A percentile compares a stretch with the other conserved stretches of the same genome.
Conservation (phyloP, 2,888 invertebrate genomes). For the Pediacus dermestoides region DNA sequence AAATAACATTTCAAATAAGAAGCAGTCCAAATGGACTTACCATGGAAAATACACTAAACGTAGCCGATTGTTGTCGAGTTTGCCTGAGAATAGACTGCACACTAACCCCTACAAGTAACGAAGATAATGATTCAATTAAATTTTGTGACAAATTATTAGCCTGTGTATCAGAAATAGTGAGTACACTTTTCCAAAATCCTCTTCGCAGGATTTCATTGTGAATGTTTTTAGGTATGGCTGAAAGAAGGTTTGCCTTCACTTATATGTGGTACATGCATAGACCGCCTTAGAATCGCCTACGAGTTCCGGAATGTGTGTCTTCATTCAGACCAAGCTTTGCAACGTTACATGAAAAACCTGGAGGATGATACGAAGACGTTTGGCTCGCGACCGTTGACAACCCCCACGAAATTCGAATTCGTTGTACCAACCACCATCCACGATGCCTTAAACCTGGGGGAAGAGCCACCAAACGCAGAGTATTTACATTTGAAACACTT, state of each 20-base stretch:
- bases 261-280: constrained; percentile 44
- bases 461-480: constrained; percentile 40
- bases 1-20: constrained; percentile 26
- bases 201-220: constrained; percentile 9
- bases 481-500: constrained; percentile 46
- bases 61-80: constrained; percentile 44
- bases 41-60: constrained; percentile 37
- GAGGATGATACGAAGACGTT: constrained; percentile 26
- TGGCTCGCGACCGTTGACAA: neutral
- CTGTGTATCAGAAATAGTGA: constrained; percentile 46
- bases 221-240: constrained; percentile 39
- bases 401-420: constrained; percentile 39
- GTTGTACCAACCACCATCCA: constrained; percentile 26
- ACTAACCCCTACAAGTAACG: constrained; percentile 40
- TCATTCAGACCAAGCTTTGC: constrained; percentile 41
- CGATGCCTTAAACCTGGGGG: constrained; percentile 34
- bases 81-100: constrained; percentile 45
- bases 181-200: constrained; percentile 17
- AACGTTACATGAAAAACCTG: constrained; percentile 29
- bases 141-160: constrained; percentile 43
- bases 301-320: constrained; percentile 43
- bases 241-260: constrained; percentile 42
- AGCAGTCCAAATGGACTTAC: constrained; percentile 28
- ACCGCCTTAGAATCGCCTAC: constrained; percentile 42
- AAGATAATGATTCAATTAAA: constrained; percentile 43